Evolutionary conservation across 1,140 invertebrate species (phyloP).

Genomic region (Lucilia sericata): DNA sequence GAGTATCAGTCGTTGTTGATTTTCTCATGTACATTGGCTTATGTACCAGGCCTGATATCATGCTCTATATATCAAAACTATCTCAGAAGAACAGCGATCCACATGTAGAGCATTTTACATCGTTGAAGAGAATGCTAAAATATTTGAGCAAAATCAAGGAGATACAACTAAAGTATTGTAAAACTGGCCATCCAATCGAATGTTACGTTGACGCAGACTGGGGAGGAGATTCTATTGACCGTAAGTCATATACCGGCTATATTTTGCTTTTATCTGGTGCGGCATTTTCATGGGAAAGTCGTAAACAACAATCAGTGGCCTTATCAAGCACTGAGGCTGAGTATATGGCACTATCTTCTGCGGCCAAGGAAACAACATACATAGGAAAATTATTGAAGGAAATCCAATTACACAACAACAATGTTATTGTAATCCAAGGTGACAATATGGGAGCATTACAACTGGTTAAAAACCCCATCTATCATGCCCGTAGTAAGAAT

Average conservation of each 20-base stretch:
- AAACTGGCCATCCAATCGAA: conserved; percentile 7
- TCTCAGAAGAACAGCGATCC: conserved; percentile 26
- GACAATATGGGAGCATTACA: conserved; percentile 55
- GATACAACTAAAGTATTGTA: conserved; percentile 26
- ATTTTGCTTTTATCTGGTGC: conserved; percentile 55
- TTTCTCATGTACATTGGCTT: conserved; percentile 3
- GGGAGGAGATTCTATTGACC: conserved; percentile 57
- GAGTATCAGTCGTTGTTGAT: conserved; percentile 26
- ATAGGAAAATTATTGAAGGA: conserved; percentile 51
- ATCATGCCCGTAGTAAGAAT: conserved; percentile 57
- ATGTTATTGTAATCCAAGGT: conserved; percentile 14
- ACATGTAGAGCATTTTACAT: conserved; percentile 18
- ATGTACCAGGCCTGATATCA: conserved; percentile 9
- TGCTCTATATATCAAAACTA: conserved; percentile 33
- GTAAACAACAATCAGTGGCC: conserved; percentile 56
- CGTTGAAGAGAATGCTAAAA: conserved; percentile 32
- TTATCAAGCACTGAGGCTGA: conserved; percentile 56
- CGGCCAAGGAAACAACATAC: conserved; percentile 54
- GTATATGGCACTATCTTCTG: conserved; percentile 59
- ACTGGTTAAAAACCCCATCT: conserved; percentile 53
- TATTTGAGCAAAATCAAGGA: conserved; percentile 38
- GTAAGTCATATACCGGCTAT: conserved; percentile 66
- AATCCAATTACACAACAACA: background rate
- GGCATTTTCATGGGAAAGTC: conserved; percentile 56
- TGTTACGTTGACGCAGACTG: conserved; percentile 53